Base-by-base conservation (phyloP, 2,113 vertebrate genomes). In the Pionites leucogaster region DNA sequence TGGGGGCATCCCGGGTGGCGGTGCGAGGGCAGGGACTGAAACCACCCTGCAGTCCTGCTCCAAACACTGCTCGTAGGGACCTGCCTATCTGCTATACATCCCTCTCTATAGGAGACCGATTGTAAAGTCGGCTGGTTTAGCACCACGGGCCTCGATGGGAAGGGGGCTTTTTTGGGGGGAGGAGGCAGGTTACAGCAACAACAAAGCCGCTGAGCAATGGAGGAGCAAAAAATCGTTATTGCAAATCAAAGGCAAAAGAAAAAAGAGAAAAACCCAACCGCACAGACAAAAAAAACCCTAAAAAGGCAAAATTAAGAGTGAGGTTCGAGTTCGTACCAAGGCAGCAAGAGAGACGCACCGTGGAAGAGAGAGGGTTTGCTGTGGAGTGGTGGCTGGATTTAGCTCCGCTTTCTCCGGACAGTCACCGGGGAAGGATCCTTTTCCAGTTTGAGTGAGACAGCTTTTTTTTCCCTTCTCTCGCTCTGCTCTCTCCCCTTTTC, bases 361-460 rank as follows among this genome's bases (percentile, higher is more conserved):
- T 94, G 95, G 91, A 95, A 86, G 93, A 95, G 95, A 95, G 97
- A 55, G 95, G 93, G 76, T 96, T 96, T 96, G 96, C 90, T 92
- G 96, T 83, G 52, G 96, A 92, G 96, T 88, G 89, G 95, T 92
- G 93, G 96, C 95, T 96, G 95, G 95, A 80, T 96, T 96, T 95
- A 97, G 96, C 94, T 96, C 95, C 92, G 96, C 90, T 97, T 94
- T 95, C 90, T 96, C 97, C 96, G 96, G 96, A 96, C 97, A 97
- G 79, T 96, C 95, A 96, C 75, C 95, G 5, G 96, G 91, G 96
- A 97, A 95, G 96, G 94, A 93, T 97, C 94, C 96, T 96, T 97
- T 95, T 93, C 96, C 97, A 97, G 94, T 97, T 97, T 94, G 97
- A 96, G 97, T 94, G 92, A 97, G 95, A 95, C 93, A 96, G 96